phyloP scores from a whole-genome alignment of 2,113 vertebrate species.

The Sigmodon hispidus region DNA sequence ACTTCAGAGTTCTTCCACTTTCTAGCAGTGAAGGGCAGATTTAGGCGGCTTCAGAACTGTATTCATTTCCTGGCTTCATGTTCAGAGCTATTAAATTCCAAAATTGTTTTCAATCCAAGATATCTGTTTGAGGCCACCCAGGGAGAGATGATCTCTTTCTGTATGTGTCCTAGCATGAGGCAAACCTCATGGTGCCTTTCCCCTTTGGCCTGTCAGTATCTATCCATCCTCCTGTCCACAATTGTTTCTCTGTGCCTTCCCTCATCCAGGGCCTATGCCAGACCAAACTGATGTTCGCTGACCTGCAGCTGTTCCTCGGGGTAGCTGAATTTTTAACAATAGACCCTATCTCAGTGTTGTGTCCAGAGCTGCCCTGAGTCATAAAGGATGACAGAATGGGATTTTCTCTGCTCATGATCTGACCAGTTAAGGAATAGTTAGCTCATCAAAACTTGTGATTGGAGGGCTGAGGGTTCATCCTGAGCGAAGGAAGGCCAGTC shows the following conservation, averaged over 20 bases:
- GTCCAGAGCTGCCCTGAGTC: neutral
- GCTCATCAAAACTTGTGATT: neutral
- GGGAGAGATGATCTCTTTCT: neutral
- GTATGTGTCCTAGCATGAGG: neutral
- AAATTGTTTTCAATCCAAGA: neutral
- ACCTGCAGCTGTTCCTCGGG: neutral
- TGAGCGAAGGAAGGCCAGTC: neutral
- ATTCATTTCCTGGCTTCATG: too few relatives aligned
- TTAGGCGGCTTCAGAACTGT: too few relatives aligned
- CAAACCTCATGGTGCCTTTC: neutral
- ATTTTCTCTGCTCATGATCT: neutral
- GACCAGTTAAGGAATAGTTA: neutral
- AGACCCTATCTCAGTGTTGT: neutral
- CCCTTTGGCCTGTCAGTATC: neutral
- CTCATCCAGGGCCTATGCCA: neutral
- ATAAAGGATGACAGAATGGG: neutral
- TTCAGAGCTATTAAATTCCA: neutral
- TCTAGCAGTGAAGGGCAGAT: neutral
- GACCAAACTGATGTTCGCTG: neutral
- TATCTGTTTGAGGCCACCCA: too few relatives aligned
- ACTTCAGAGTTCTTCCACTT: neutral
- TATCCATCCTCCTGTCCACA: too few relatives aligned
- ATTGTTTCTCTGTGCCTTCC: neutral
- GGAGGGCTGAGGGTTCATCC: neutral
- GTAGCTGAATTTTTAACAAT: neutral